Conservation (phyloP, 2,888 invertebrate genomes). For the Philaethria dido region DNA sequence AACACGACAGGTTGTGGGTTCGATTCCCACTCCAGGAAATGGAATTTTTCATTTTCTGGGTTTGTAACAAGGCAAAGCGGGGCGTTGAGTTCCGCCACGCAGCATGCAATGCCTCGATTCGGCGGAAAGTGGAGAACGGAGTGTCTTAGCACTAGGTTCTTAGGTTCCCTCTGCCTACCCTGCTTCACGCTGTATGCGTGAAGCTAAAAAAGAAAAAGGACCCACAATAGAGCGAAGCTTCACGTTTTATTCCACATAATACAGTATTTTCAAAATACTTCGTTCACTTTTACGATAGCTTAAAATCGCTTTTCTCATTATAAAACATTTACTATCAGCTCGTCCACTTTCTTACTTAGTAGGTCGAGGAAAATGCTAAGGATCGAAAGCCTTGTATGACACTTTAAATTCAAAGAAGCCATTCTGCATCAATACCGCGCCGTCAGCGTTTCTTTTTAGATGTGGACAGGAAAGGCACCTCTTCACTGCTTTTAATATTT, state of each 20-base stretch:
- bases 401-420: slow-evolving; percentile 42
- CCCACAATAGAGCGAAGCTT: too few relatives aligned
- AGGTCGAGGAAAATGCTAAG: slow-evolving; percentile 13
- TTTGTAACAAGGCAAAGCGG: too few relatives aligned
- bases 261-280: too few relatives aligned
- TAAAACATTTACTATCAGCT: not conserved
- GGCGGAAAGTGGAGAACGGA: not conserved
- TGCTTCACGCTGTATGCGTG: too few relatives aligned
- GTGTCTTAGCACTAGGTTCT: not conserved
- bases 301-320: not conserved
- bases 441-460: slow-evolving; percentile 48
- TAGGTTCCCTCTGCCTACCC: too few relatives aligned
- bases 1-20: too few relatives aligned
- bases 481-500: not conserved
- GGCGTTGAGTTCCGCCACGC: too few relatives aligned
- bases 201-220: too few relatives aligned
- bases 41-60: too few relatives aligned
- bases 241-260: too few relatives aligned
- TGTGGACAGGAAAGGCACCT: slow-evolving; percentile 37
- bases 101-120: too few relatives aligned
- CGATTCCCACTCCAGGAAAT: too few relatives aligned
- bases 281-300: not conserved
- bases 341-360: not conserved
- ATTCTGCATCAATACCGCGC: slow-evolving; percentile 45
- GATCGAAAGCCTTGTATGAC: slow-evolving; percentile 33